Evolutionary conservation across 2,888 invertebrate genomes (phyloP).

Genomic region (Ethmia dodecea): DNA sequence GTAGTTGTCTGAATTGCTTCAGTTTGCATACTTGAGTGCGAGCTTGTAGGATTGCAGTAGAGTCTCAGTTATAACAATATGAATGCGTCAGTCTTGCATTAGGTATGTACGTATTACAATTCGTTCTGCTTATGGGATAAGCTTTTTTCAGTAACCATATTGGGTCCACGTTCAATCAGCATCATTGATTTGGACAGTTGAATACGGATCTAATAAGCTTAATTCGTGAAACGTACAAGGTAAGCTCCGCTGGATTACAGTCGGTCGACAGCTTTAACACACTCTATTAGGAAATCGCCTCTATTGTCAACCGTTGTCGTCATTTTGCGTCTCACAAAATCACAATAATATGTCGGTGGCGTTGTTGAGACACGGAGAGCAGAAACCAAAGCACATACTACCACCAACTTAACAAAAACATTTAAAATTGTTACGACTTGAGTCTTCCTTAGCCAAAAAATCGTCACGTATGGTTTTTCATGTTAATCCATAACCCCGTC

Average conservation of each 20-base stretch:
- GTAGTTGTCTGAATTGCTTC: slow-evolving; percentile 6
- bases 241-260: slow-evolving; percentile 28
- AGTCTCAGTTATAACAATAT: slow-evolving; percentile 10
- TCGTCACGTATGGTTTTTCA: too few species aligned
- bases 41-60: slow-evolving; percentile 2
- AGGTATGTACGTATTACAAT: neutral
- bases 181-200: slow-evolving; percentile 47
- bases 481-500: too few species aligned
- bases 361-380: neutral
- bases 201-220: slow-evolving; percentile 34
- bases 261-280: slow-evolving; percentile 31
- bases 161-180: slow-evolving; percentile 39
- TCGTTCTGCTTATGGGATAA: neutral
- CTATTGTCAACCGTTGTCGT: slow-evolving; percentile 33
- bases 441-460: too few species aligned
- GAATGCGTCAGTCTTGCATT: slow-evolving; percentile 4
- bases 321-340: slow-evolving; percentile 29
- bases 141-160: slow-evolving; percentile 25
- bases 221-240: slow-evolving; percentile 42
- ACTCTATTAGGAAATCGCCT: slow-evolving; percentile 31
- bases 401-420: too few species aligned
- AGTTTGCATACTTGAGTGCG: slow-evolving; percentile 5
- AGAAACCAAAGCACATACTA: too few species aligned
- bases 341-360: slow-evolving; percentile 24
- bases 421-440: too few species aligned